Percentiles rank a stretch among this genome's conserved stretches.
Conservation (phyloP, 2,888 invertebrate genomes). For the Koerneria pararmatus region DNA sequence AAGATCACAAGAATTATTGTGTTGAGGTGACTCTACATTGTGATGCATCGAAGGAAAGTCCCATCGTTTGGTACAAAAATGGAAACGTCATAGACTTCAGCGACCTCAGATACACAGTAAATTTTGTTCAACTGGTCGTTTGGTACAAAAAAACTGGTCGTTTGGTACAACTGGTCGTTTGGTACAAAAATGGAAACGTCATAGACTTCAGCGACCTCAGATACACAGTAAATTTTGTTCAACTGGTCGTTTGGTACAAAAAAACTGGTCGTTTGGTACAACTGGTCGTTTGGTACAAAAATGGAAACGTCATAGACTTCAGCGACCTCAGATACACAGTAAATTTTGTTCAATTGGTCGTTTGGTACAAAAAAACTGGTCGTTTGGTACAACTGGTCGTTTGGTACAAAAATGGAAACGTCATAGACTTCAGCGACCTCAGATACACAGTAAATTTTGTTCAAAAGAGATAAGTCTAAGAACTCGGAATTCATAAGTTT, state of each 20-base stretch:
- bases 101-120: constrained; percentile 27
- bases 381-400: too few species aligned
- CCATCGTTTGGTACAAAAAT: constrained; percentile 44
- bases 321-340: constrained; percentile 30
- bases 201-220: constrained; percentile 34
- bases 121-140: too few species aligned
- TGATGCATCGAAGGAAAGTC: constrained; percentile 31
- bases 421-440: constrained; percentile 35
- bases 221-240: constrained; percentile 22
- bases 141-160: too few species aligned
- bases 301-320: constrained; percentile 37
- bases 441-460: constrained; percentile 25
- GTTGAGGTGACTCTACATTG: too few species aligned
- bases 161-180: too few species aligned
- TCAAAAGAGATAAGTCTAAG: too few species aligned
- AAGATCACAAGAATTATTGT: too few species aligned
- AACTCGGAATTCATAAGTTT: too few species aligned
- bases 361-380: too few species aligned
- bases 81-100: constrained; percentile 37
- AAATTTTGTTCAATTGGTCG: not conserved
- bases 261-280: too few species aligned
- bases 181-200: constrained; percentile 44
- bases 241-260: too few species aligned
- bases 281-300: constrained; percentile 46
- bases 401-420: constrained; percentile 43